A percentile compares a stretch with the other conserved stretches of the same genome.
Evolutionary conservation across 2,113 vertebrate species (phyloP).

Genomic region (Clarias magur): DNA sequence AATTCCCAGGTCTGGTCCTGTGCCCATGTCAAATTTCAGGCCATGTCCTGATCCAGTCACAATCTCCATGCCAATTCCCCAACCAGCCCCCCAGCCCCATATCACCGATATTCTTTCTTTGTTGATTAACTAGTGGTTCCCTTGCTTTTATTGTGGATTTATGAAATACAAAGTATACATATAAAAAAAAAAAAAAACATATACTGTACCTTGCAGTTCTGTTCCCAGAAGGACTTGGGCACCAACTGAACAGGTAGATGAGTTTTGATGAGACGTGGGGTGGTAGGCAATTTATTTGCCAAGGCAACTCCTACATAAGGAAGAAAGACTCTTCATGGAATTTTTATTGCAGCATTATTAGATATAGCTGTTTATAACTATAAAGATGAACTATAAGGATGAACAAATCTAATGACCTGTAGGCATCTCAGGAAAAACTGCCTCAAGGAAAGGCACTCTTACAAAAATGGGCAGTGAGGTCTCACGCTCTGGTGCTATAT

Average conservation of each 20-base stretch:
- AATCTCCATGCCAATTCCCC: too few relatives aligned
- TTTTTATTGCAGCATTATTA: neutral
- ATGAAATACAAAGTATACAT: too few relatives aligned
- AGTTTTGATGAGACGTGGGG: constrained; percentile 68
- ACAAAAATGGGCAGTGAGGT: constrained; percentile 54
- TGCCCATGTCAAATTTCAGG: too few relatives aligned
- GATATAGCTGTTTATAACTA: neutral
- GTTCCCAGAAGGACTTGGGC: constrained; percentile 69
- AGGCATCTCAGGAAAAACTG: constrained; percentile 11
- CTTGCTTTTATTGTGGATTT: too few relatives aligned
- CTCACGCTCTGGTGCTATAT: constrained; percentile 54
- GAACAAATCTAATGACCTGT: constrained; percentile 27
- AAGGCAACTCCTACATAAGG: constrained; percentile 20
- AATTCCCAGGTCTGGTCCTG: too few relatives aligned
- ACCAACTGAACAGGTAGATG: constrained; percentile 69
- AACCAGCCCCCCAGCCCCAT: too few relatives aligned
- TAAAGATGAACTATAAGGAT: neutral
- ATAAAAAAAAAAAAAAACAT: neutral
- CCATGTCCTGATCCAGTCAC: too few relatives aligned
- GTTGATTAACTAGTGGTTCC: too few relatives aligned
- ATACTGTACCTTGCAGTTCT: constrained; percentile 64
- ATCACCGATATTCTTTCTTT: too few relatives aligned
- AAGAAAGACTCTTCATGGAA: neutral
- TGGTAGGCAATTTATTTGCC: constrained; percentile 46
- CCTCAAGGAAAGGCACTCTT: constrained; percentile 71